These are phyloP conservation scores for Eptesicus fuscus DNA, from an alignment of 2,113 vertebrate genomes.

Conservation along the genomic window DNA sequence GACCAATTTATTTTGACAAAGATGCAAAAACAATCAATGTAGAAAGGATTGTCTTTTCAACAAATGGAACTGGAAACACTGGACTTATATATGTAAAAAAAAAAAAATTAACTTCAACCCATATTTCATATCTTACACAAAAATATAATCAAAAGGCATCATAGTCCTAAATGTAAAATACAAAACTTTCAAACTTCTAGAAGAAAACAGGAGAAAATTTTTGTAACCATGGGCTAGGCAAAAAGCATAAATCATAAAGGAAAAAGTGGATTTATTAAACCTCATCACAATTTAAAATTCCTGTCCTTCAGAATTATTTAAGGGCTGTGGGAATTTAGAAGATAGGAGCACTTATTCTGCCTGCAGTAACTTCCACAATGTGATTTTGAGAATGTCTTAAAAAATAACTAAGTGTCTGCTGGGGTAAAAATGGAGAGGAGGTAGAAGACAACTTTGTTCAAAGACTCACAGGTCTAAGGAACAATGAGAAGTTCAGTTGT, in stretches of 20 bases:
- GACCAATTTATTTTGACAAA: not conserved
- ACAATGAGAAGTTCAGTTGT: constrained; percentile 16
- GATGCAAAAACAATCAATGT: not conserved
- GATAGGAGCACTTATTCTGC: not conserved
- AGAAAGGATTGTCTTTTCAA: not conserved
- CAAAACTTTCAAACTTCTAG: not conserved
- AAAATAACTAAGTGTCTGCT: not conserved
- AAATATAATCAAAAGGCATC: not conserved
- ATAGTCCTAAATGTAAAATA: not conserved
- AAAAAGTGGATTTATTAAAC: not conserved
- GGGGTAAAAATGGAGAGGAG: not conserved
- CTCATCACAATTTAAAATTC: not conserved
- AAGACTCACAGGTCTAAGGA: not conserved
- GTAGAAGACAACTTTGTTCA: not conserved
- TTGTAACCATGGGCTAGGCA: not conserved
- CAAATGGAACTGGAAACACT: not conserved
- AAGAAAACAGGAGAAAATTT: not conserved
- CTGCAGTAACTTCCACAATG: not conserved
- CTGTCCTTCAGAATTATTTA: not conserved
- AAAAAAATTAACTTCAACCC: not conserved
- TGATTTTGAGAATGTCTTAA: constrained; percentile 13
- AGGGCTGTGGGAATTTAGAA: not conserved
- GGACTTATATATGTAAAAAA: not conserved
- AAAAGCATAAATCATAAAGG: not conserved
- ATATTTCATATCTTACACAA: not conserved